Evolutionary conservation across 1,140 invertebrate species (phyloP).

Genomic region (Papilio xuthus): DNA sequence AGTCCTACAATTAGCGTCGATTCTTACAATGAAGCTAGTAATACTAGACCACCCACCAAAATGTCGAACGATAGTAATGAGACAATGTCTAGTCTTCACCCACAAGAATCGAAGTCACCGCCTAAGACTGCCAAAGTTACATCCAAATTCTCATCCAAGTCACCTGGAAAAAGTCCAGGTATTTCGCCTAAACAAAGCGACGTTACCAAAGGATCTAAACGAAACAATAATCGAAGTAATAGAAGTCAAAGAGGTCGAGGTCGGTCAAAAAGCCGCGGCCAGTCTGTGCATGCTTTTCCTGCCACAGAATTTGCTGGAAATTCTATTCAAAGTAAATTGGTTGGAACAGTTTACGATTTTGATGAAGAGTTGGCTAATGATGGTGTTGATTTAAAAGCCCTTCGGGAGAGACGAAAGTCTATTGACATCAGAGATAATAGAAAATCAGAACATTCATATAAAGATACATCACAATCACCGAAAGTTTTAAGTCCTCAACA

Average conservation of each 20-base stretch:
- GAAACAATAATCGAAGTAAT: conserved; percentile 81
- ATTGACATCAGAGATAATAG: conserved; percentile 86
- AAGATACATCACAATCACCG: conserved; percentile 83
- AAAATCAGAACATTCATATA: conserved; percentile 82
- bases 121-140: conserved; percentile 85
- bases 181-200: conserved; percentile 87
- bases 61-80: conserved; percentile 68
- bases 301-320: conserved; percentile 70
- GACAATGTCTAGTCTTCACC: conserved; percentile 67
- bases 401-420: conserved; percentile 90
- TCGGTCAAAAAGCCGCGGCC: conserved; percentile 87
- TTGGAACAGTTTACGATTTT: conserved; percentile 93
- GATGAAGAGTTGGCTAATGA: conserved; percentile 91
- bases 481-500: conserved; percentile 79
- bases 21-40: conserved; percentile 64
- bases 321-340: conserved; percentile 88
- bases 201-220: conserved; percentile 69
- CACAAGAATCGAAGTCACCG: conserved; percentile 80
- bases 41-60: conserved; percentile 59
- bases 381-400: conserved; percentile 89
- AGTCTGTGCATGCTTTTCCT: conserved; percentile 52
- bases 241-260: conserved; percentile 84
- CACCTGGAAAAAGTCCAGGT: conserved; percentile 88
- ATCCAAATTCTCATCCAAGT: conserved; percentile 85
- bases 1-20: conserved; percentile 69